A percentile compares a stretch with the other conserved stretches of the same genome.
phyloP scores from a whole-genome alignment of 2,113 vertebrate genomes.

The Odocoileus hemionus region DNA sequence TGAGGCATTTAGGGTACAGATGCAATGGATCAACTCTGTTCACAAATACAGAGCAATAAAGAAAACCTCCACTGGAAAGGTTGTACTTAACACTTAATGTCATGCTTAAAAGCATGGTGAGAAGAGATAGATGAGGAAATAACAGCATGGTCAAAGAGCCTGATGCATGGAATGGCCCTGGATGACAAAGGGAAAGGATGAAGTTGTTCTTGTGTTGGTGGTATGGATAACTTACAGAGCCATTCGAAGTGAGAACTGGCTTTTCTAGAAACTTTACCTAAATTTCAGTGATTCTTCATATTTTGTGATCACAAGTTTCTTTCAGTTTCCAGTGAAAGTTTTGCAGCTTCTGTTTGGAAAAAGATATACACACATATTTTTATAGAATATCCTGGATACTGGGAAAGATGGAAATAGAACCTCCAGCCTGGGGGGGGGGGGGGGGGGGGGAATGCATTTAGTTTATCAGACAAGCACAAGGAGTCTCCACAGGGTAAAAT shows the following conservation, averaged over 20 bases:
- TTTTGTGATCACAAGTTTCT: background rate
- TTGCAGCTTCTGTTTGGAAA: background rate
- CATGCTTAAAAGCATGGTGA: background rate
- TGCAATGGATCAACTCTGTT: background rate
- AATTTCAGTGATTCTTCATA: background rate
- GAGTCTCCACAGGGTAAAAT: background rate
- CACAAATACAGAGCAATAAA: background rate
- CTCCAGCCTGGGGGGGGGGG: accelerated
- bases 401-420: background rate
- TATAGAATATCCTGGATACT: background rate
- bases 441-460: background rate
- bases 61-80: background rate
- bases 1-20: background rate
- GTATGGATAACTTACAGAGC: background rate
- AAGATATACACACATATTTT: background rate
- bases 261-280: background rate
- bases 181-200: background rate
- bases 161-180: background rate
- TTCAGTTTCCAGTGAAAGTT: background rate
- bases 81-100: background rate
- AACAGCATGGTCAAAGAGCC: background rate
- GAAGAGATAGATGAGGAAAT: background rate
- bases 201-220: background rate
- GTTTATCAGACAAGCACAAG: background rate
- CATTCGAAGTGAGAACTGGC: background rate